Evolutionary conservation across 2,113 vertebrate genomes (phyloP).

Genomic region (Urocolius indicus): DNA sequence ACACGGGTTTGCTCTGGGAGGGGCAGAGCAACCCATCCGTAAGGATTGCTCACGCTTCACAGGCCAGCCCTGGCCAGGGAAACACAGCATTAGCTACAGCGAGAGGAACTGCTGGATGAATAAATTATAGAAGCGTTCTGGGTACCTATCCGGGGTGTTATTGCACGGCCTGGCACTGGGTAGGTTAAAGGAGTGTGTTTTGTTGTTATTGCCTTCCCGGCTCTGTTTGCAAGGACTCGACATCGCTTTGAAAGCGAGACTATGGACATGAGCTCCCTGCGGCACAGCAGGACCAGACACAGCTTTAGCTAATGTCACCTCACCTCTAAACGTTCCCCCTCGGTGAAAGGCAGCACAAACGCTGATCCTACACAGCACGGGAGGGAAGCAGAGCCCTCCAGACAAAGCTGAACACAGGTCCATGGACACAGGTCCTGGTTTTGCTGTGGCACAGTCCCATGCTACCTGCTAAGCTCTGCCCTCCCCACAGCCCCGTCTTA

Average conservation of each 20-base stretch:
- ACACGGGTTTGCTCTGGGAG: conserved; percentile 46
- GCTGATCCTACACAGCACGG: fast-evolving
- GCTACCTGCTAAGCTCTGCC: background rate
- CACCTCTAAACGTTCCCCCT: fast-evolving
- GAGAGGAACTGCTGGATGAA: conserved; percentile 64
- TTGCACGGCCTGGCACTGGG: background rate
- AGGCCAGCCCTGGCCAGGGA: conserved; percentile 46
- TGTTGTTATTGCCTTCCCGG: conserved; percentile 17
- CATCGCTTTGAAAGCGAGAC: conserved; percentile 34
- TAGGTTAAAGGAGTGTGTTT: conserved; percentile 68
- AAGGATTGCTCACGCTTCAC: conserved; percentile 70
- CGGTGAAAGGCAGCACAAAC: background rate
- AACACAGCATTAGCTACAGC: conserved; percentile 67
- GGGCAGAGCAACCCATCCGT: conserved; percentile 72
- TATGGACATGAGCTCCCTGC: conserved; percentile 3
- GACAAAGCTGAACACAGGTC: background rate
- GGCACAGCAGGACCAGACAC: background rate
- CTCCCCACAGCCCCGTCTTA: background rate
- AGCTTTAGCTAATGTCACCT: background rate
- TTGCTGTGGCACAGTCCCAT: background rate
- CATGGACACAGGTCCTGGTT: background rate
- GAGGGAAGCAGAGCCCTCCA: background rate
- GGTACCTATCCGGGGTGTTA: conserved; percentile 59
- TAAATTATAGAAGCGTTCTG: conserved; percentile 72
- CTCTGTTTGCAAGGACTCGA: background rate